Base-by-base conservation (phyloP, 2,888 invertebrate genomes). In the Volucella inflata region DNA sequence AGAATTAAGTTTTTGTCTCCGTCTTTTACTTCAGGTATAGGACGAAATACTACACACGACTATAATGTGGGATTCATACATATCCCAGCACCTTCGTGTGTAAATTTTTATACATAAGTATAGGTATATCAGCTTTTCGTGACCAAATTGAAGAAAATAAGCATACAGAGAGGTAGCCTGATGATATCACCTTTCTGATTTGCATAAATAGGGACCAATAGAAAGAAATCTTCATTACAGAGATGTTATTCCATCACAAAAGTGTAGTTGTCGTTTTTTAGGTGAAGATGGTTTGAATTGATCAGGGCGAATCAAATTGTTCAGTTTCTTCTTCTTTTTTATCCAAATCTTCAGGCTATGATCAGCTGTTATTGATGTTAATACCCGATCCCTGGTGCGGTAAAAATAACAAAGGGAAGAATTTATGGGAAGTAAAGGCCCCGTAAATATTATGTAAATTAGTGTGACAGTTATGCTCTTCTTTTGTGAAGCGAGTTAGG, bases 121-220 rank as follows among this genome's bases (percentile, higher is more conserved):
- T n/a, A n/a, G 1, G 2, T 21, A 77, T 72, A 67, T 62, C 60
- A 78, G 36, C 40, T 53, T 67, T 71, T 80, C 65, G 84, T 80
- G 84, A 80, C 80, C 84, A 75, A 80, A 76, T 80, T 48, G 84
- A 38, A 80, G 60, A 55, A 76, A 78, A 77, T 30, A 84, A 71
- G 51, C 70, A 59, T 80, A 76, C 75, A 71, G 71, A 71, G 72
- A 72, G 72, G 80, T 84, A 80, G 84, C 80, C 84, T 17, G 80
- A 84, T 80, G 36, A 48, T 76, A 84, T 84, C 80, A 55, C 17
- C 74, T 84, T 84, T 75, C 70, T 80, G 48, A 84, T 80, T 84
- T 71, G 38, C 84, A 84, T 84, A 84, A 70, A 70, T 71, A 30
- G 30, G 30, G 4, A 59, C 68, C 67, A 44, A 59, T 53, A 53